Base-by-base conservation (phyloP, 2,888 invertebrate species). In the Polydrusus pterygomalis region DNA sequence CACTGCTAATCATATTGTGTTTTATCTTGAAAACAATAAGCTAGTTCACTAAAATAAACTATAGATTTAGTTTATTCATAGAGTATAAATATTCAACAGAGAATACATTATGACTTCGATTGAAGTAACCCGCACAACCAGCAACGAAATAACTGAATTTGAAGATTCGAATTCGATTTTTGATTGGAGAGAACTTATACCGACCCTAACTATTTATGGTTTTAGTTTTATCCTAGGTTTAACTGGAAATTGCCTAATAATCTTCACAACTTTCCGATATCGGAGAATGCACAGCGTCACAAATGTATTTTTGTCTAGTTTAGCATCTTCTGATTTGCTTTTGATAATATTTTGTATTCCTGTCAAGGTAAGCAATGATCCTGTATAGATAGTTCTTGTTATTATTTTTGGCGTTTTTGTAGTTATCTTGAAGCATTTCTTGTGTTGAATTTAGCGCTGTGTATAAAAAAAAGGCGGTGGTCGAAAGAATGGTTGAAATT, bases 281-380 rank as follows among this genome's bases (percentile, higher is more conserved):
- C 85, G 89, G 70, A 85, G 90, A 67, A 90, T 92, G 90, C 89
- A 89, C 83, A 91, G 89, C 81, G 90, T 86, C 54, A 93, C 93
- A 25, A 94, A 94, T 83, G 90, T 92, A 62, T 92, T 94, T 83
- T 88, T 94, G 49, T 90, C 92, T 18, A 92, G 92, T 80, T 87
- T 94, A 74, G 92, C 93, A 8, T 90, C 91, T 0, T 92, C 93
- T 0, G 94, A 94, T 86, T 88, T 94, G 1, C 88, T 93, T 34
- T 89, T 94, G 58, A 92, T 93, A 74, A 87, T 91, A 74, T 89
- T 93, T 82, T 94, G 93, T 86, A 92, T 93, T 75, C 93, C 94
- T 9, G 91, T 93, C 13, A 93, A 93, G 90, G 93, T 93, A 86
- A 88, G 88, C 25, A 25, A 25, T 25, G 1, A 25, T 3, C 5